Percentiles rank a stretch among this genome's conserved stretches.
Conservation (phyloP, 2,888 invertebrate species). For the Leptinotarsa haldemani region DNA sequence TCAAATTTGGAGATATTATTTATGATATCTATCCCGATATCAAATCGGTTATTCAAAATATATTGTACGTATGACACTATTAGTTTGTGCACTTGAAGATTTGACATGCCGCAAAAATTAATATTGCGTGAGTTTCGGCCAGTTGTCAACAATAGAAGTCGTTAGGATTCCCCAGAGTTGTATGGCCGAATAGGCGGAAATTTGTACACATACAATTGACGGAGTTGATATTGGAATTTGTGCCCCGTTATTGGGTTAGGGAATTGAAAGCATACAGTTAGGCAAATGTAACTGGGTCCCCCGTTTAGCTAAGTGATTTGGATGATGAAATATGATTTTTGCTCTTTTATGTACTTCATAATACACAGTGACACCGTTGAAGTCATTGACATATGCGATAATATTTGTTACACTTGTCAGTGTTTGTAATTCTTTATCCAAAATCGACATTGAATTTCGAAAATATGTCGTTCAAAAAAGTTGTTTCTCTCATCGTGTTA, state of each 20-base stretch:
- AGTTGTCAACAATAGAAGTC: constrained; percentile 54
- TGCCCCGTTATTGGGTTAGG: constrained; percentile 23
- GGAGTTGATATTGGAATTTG: constrained; percentile 35
- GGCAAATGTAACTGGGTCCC: constrained; percentile 5
- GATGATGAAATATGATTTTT: neutral
- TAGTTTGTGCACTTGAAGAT: constrained; percentile 51
- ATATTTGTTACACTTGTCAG: too few species aligned
- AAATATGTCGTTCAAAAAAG: too few species aligned
- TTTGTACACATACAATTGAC: constrained; percentile 35
- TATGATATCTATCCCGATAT: constrained; percentile 32
- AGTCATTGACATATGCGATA: too few species aligned
- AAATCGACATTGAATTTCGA: too few species aligned
- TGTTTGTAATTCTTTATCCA: too few species aligned
- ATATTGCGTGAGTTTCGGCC: constrained; percentile 53
- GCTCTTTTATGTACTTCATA: neutral
- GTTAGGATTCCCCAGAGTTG: constrained; percentile 46
- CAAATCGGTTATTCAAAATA: constrained; percentile 50
- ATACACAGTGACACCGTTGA: too few species aligned
- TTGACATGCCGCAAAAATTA: constrained; percentile 57
- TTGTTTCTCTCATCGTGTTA: too few species aligned
- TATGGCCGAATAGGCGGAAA: constrained; percentile 26
- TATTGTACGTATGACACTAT: constrained; percentile 55
- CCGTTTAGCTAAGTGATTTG: constrained; percentile 7
- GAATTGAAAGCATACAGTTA: constrained; percentile 28
- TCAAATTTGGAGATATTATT: constrained; percentile 32